These are phyloP conservation scores for Myopa tessellatipennis DNA, from an alignment of 2,888 invertebrate genomes.

Conservation along the genomic window DNA sequence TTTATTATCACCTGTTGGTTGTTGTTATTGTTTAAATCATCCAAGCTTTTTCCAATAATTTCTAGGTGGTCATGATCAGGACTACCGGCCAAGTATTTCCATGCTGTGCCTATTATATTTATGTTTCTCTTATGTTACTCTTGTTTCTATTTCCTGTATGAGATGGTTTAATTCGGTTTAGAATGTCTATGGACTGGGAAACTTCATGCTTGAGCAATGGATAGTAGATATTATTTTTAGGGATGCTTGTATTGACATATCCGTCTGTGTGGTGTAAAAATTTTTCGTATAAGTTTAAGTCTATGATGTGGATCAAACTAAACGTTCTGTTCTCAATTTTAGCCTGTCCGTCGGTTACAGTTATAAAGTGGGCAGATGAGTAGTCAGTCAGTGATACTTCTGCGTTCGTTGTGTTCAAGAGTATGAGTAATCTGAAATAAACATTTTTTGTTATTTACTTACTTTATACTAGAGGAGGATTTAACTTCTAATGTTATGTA, in stretches of 20 bases:
- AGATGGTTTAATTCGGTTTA: not conserved
- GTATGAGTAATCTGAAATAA: not conserved
- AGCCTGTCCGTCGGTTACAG: not conserved
- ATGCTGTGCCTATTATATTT: not conserved
- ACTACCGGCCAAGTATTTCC: not conserved
- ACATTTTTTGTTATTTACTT: no score
- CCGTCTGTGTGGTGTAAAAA: not conserved
- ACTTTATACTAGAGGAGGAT: no score
- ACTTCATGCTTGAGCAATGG: not conserved
- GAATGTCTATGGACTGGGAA: not conserved
- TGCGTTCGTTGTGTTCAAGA: not conserved
- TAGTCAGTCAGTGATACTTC: not conserved
- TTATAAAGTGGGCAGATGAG: not conserved
- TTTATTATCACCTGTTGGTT: slow-evolving; percentile 19
- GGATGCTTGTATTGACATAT: not conserved
- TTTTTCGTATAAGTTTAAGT: not conserved
- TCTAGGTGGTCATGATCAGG: slow-evolving; percentile 18
- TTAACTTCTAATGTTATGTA: no score
- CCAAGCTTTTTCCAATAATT: slow-evolving; percentile 12
- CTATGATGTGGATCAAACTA: not conserved
- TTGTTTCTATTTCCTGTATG: not conserved
- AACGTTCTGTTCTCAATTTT: not conserved
- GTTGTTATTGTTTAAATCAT: slow-evolving; percentile 22
- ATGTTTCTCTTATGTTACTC: no score
- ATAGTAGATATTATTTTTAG: not conserved